Evolutionary conservation across 2,113 vertebrate genomes (phyloP), one percentile per base, ranked within the genome.

Genomic region (Nothoprocta perdicaria): DNA sequence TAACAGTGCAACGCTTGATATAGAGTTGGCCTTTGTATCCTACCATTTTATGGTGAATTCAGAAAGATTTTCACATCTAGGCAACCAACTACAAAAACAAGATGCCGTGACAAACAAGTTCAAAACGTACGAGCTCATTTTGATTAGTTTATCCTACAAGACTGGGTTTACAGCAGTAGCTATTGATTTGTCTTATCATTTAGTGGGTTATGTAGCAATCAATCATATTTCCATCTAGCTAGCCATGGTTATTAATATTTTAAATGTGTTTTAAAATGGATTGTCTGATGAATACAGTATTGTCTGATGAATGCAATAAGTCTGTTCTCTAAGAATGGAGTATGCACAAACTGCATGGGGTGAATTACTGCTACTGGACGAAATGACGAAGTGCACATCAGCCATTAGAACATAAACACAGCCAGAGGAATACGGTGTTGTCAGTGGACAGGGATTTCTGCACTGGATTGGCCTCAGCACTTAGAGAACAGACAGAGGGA

Each of bases 191-290:
- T 78, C 95, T 84, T 93, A 94, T 92, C 92, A 88, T 96, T 94
- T 91, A 93, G 91, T 86, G 40, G 82, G 87, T 96, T 86, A 89
- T 48, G 57, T 86, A 87, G 73, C 46, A 76, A 78, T 95, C 92
- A 89, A 89, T 95, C 93, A 81, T 86, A 93, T 92, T 94, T 95
- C 89, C 88, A 85, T 86, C 75, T 80, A 80, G 92, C 90, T 92
- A 94, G 76, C 73, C 76, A 41, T 79, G 93, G 91, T 90, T 93
- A 83, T 92, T 93, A 95, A 95, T 94, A 90, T 95, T 91, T 96
- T 89, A 95, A 90, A 80, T 58, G 60, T 68, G 53, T 84, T 94
- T 96, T 81, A 86, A 92, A 86, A 86, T 89, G 45, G n/a, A 93
- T 89, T 94, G 68, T 45, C 66, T 83, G 33, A 41, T 86, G 41